Conservation (phyloP, 2,113 vertebrate genomes). For the Mormoops blainvillei region DNA sequence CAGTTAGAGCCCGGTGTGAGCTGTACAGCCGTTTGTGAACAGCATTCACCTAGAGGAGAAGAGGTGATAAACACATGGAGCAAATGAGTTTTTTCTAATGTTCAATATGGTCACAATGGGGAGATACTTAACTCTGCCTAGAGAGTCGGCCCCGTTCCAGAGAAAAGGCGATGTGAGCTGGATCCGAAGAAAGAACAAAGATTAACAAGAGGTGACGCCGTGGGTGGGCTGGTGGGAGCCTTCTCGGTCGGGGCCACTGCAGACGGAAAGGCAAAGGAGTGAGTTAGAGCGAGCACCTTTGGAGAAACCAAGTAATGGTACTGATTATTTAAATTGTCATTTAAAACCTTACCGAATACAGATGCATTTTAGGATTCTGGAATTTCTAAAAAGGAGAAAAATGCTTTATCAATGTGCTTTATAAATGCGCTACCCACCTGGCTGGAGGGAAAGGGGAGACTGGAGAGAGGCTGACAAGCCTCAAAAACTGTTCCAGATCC, state of each 20-base stretch:
- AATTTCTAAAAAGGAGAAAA: conserved; percentile 27
- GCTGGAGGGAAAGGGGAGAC: not conserved
- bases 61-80: too few species aligned
- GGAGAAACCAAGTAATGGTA: not conserved
- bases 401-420: not conserved
- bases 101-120: not conserved
- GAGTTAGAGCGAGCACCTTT: not conserved
- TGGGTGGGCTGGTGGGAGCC: fast-evolving
- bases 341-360: conserved; percentile 3
- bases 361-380: not conserved
- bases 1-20: not conserved
- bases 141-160: not conserved
- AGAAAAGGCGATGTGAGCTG: not conserved
- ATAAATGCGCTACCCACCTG: conserved; percentile 31
- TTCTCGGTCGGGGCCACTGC: not conserved
- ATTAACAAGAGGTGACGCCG: not conserved
- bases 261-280: not conserved
- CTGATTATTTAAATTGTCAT: not conserved
- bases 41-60: not conserved
- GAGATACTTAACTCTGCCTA: not conserved
- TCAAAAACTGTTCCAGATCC: not conserved
- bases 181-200: not conserved
- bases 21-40: not conserved
- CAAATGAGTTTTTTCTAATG: not conserved
- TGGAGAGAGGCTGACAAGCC: not conserved